phyloP scores from a whole-genome alignment of 2,888 invertebrate genomes.

The Latrodectus hesperus region DNA sequence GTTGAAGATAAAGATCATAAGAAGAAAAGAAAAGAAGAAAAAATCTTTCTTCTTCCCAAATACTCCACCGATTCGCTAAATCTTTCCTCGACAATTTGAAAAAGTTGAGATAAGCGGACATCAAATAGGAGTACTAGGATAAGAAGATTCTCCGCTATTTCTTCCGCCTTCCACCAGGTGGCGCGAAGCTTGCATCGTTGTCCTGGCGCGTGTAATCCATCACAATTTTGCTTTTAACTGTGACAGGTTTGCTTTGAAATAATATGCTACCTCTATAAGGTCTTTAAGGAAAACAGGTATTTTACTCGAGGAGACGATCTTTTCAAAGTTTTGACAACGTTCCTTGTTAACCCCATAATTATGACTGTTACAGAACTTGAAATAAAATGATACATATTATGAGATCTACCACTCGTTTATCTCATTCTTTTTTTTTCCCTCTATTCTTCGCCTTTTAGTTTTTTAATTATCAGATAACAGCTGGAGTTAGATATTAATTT shows the following conservation, averaged over 20 bases:
- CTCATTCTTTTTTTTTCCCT: background rate
- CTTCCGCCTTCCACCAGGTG: conserved; percentile 59
- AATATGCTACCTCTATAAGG: conserved; percentile 54
- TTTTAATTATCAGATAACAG: background rate
- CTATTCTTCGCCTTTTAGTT: conserved; percentile 5
- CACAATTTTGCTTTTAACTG: conserved; percentile 69
- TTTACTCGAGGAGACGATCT: conserved; percentile 57
- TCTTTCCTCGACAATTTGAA: background rate
- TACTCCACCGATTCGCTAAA: too few species aligned
- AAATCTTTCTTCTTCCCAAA: too few species aligned
- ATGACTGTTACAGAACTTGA: conserved; percentile 60
- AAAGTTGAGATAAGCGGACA: background rate
- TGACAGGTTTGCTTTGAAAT: conserved; percentile 66
- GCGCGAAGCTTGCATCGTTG: conserved; percentile 57
- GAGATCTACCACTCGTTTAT: conserved; percentile 23
- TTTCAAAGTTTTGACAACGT: conserved; percentile 58
- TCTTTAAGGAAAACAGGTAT: conserved; percentile 59
- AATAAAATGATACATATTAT: conserved; percentile 69
- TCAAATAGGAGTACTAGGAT: conserved; percentile 5
- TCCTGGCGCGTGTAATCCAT: conserved; percentile 63
- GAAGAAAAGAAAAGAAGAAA: too few species aligned
- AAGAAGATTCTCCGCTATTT: conserved; percentile 20
- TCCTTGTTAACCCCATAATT: conserved; percentile 67
- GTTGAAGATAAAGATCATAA: too few species aligned
- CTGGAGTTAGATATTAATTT: too few species aligned